Evolutionary conservation across 1,140 invertebrate genomes (phyloP), one percentile per base, ranked within the genome.

Genomic region (Melanaphis sacchari): DNA sequence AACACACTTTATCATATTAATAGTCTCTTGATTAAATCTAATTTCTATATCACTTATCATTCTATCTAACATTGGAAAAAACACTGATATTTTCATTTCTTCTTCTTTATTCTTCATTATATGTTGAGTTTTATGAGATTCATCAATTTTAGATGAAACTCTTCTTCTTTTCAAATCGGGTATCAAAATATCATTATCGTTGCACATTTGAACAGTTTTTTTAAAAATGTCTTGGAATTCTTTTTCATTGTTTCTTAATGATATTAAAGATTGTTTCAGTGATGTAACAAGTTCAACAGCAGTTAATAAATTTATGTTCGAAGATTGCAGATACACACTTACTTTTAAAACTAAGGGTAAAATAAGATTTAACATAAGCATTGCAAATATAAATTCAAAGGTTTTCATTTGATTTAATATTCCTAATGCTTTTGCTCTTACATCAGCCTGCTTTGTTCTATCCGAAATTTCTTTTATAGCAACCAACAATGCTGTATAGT

Each of bases 1-100:
- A 82, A 38, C n/a, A 81, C 31, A 81, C 36, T 82, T 82, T 82
- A 82, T 82, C 76, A 82, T 82, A 82, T 82, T 82, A 82, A 82
- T 82, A 82, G 76, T 81, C 36, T 82, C 76, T 82, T 36, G 76
- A 36, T 82, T 82, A 82, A 82, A 38, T 82, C 36, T 38, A 82
- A 82, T 38, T 82, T 82, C 36, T 82, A 82, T 82, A 82, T 36
- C 18, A 38, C 36, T 82, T 82, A 82, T 82, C 76, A 82, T 38
- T 82, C 76, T 82, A 82, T 82, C 76, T 38, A 82, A 82, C 76
- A 82, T 82, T 22, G 76, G 76, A 82, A 82, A 82, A 82, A 76
- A 76, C 66, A 76, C 66, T 36, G 66, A 76, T n/a, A 76, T 76
- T 76, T 76, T 76, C 66, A 76, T 40, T 82, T 82, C 21, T 82